These are phyloP conservation scores for Conomelus anceps DNA, from an alignment of 2,888 invertebrate genomes.

Conservation along the genomic window DNA sequence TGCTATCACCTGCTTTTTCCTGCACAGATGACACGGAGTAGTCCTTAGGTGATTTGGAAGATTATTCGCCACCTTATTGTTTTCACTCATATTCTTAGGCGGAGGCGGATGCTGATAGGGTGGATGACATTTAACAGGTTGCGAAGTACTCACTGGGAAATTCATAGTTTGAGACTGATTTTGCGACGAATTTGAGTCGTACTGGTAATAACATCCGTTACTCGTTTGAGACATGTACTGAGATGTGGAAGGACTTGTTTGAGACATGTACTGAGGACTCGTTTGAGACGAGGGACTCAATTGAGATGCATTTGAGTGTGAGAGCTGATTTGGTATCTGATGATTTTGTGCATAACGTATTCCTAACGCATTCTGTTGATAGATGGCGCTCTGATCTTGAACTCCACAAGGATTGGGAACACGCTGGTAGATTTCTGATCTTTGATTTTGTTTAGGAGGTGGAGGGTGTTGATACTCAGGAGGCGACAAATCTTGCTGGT, in stretches of 20 bases:
- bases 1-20: constrained; percentile 71
- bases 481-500: constrained; percentile 32
- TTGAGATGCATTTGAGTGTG: constrained; percentile 37
- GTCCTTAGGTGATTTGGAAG: constrained; percentile 46
- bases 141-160: constrained; percentile 17
- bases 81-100: constrained; percentile 42
- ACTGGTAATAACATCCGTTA: constrained; percentile 41
- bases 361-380: too few relatives aligned
- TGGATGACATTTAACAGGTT: constrained; percentile 37
- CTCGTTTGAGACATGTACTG: neutral
- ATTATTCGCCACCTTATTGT: constrained; percentile 17
- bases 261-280: neutral
- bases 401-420: constrained; percentile 28
- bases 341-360: constrained; percentile 40
- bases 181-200: neutral
- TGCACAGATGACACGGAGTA: constrained; percentile 75
- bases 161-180: neutral
- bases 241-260: neutral
- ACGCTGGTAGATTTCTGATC: constrained; percentile 31
- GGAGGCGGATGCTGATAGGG: constrained; percentile 60
- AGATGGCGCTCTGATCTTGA: neutral
- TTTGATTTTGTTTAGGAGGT: constrained; percentile 32
- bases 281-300: neutral
- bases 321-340: constrained; percentile 41
- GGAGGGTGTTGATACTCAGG: constrained; percentile 31